A percentile compares a stretch with the other conserved stretches of the same genome.
These are phyloP conservation scores for Leucosticte australis DNA, from an alignment of 2,113 vertebrate species.

Conservation along the genomic window DNA sequence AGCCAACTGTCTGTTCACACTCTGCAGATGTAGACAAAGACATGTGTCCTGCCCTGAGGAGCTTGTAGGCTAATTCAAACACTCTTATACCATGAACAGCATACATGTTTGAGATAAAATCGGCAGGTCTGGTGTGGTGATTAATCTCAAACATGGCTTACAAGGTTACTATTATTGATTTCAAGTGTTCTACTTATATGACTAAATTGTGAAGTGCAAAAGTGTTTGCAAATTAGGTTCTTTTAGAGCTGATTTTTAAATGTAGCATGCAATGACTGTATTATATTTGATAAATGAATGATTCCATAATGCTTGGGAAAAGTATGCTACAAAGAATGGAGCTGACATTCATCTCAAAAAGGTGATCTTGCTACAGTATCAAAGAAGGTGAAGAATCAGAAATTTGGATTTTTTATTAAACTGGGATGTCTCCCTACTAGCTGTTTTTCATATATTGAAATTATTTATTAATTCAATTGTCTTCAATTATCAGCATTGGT, in stretches of 20 bases:
- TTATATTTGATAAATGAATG: not conserved
- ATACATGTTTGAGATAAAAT: not conserved
- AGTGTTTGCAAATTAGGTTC: not conserved
- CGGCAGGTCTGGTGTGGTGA: not conserved
- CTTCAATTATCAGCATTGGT: not conserved
- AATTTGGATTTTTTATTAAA: not conserved
- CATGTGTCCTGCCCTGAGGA: not conserved
- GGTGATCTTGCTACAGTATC: not conserved
- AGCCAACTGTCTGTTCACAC: slow-evolving; percentile 12
- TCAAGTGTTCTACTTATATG: not conserved
- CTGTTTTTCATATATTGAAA: not conserved
- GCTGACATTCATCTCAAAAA: not conserved
- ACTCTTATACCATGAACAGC: not conserved
- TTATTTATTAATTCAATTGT: not conserved
- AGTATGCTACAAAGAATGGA: not conserved
- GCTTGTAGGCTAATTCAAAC: slow-evolving; percentile 1
- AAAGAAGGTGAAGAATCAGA: not conserved
- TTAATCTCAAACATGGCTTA: not conserved
- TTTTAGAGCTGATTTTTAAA: not conserved
- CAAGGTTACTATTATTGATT: not conserved
- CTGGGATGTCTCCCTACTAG: fast-evolving
- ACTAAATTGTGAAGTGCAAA: not conserved
- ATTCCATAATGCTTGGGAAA: not conserved
- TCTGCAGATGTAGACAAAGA: slow-evolving; percentile 19
- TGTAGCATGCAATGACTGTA: not conserved